Percentiles rank a stretch among this genome's conserved stretches.
These are phyloP conservation scores for Nymphicus hollandicus DNA, from an alignment of 2,113 vertebrate species.

Conservation along the genomic window DNA sequence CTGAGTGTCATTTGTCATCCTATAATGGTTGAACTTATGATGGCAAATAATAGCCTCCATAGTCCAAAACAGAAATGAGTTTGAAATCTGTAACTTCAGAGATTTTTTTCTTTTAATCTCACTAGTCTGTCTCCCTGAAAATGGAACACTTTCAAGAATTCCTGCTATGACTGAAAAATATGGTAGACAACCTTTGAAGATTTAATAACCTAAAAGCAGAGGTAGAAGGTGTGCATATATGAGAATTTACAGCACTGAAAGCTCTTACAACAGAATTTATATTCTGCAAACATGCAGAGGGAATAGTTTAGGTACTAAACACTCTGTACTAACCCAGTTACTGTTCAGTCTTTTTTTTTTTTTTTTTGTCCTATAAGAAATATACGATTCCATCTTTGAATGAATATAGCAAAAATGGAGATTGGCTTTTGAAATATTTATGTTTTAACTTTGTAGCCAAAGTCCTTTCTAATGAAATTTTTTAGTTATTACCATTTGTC, in stretches of 20 bases:
- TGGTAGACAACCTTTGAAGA: not conserved
- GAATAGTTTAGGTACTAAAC: not conserved
- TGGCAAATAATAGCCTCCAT: not conserved
- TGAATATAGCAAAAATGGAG: not conserved
- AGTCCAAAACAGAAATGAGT: not conserved
- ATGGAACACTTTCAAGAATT: not conserved
- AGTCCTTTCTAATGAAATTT: not conserved
- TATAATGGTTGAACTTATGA: not conserved
- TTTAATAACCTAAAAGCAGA: not conserved
- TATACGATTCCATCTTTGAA: not conserved
- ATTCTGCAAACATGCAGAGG: not conserved
- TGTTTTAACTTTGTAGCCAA: not conserved
- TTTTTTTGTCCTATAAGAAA: not conserved
- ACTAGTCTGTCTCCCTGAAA: not conserved
- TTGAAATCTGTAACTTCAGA: not conserved
- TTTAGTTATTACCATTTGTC: not conserved
- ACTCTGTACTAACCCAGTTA: not conserved
- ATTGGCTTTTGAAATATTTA: slow-evolving; percentile 26
- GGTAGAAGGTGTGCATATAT: not conserved
- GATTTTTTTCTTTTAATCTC: not conserved
- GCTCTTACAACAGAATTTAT: not conserved
- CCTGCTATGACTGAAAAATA: not conserved
- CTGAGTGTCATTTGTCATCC: not conserved
- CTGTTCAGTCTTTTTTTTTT: not conserved
- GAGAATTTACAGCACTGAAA: slow-evolving; percentile 2